These are phyloP conservation scores for Mirza zaza DNA, from an alignment of 2,113 vertebrate genomes.

Conservation along the genomic window DNA sequence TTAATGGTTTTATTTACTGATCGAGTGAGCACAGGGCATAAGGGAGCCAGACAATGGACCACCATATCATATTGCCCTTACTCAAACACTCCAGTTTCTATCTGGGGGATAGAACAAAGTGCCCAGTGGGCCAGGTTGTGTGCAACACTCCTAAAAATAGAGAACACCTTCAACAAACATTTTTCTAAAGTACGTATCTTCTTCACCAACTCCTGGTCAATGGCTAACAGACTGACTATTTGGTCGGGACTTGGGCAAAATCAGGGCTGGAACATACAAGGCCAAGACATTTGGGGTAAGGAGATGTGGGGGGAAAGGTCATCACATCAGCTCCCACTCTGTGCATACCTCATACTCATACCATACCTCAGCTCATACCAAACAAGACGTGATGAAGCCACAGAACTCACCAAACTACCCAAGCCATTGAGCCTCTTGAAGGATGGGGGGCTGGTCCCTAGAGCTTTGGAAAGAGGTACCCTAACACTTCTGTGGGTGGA, in stretches of 20 bases:
- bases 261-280: background rate
- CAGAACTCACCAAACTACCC: background rate
- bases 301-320: background rate
- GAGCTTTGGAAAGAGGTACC: background rate
- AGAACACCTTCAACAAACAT: background rate
- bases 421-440: background rate
- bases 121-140: background rate
- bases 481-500: background rate
- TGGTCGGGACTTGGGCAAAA: background rate
- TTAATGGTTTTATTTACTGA: background rate
- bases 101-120: background rate
- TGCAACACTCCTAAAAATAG: background rate
- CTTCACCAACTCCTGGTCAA: background rate
- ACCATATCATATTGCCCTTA: background rate
- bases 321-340: no score
- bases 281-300: background rate
- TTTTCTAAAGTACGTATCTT: background rate
- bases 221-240: background rate
- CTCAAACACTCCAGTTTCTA: background rate
- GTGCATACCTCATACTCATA: no score
- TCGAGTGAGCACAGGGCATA: background rate
- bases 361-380: background rate
- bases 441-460: no score
- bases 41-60: no score
- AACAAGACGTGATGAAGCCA: background rate